Evolutionary conservation across 2,888 invertebrate genomes (phyloP).

Genomic region (Lasius fuliginosus): DNA sequence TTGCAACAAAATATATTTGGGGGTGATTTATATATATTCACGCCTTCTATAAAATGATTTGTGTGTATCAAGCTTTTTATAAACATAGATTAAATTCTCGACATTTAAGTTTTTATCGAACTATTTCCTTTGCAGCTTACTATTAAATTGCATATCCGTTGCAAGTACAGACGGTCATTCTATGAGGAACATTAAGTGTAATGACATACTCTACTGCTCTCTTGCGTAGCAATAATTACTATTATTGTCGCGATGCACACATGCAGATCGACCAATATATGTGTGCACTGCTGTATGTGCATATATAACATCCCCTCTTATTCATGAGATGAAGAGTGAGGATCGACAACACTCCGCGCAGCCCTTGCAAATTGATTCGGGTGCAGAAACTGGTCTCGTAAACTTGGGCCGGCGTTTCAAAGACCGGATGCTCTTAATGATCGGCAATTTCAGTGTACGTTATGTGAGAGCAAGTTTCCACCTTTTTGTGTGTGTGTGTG

Average conservation of each 20-base stretch:
- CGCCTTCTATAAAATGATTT: not conserved
- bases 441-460: slow-evolving; percentile 74
- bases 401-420: slow-evolving; percentile 72
- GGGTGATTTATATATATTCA: not conserved
- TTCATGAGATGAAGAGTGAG: slow-evolving; percentile 37
- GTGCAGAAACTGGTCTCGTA: slow-evolving; percentile 75
- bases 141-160: slow-evolving; percentile 30
- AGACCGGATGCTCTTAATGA: slow-evolving; percentile 76
- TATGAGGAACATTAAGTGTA: not conserved
- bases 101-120: slow-evolving; percentile 1
- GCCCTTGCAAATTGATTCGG: slow-evolving; percentile 75
- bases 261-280: not conserved
- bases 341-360: slow-evolving; percentile 54
- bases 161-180: not conserved
- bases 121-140: not conserved
- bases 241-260: slow-evolving; percentile 24
- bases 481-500: slow-evolving; percentile 23
- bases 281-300: not conserved
- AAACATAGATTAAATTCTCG: not conserved
- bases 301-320: slow-evolving; percentile 7
- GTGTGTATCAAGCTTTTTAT: not conserved
- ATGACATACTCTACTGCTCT: not conserved
- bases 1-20: not conserved
- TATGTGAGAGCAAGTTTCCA: slow-evolving; percentile 64
- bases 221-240: slow-evolving; percentile 28